Conservation (phyloP, 2,888 invertebrate genomes). For the Pheosia tremula region DNA sequence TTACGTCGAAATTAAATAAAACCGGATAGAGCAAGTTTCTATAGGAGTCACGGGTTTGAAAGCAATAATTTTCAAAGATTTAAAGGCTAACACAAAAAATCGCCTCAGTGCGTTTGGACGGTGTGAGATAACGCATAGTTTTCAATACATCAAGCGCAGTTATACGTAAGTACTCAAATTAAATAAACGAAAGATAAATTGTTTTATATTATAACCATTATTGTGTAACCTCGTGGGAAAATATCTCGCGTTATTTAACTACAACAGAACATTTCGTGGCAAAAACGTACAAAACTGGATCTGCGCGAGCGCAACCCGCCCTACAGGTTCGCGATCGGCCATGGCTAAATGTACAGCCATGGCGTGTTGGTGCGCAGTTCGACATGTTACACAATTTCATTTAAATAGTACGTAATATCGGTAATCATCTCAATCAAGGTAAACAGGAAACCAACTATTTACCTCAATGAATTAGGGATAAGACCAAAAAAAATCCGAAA, state of each 20-base stretch:
- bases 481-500: no score
- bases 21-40: no score
- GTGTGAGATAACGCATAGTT: not conserved
- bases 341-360: constrained; percentile 8
- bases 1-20: no score
- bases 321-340: constrained; percentile 9
- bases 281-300: constrained; percentile 12
- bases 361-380: not conserved
- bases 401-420: not conserved
- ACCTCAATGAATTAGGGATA: no score
- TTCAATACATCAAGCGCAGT: constrained; percentile 1
- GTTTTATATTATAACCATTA: constrained; percentile 20
- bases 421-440: not conserved
- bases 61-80: no score
- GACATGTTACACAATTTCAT: not conserved
- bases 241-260: constrained; percentile 32
- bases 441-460: no score
- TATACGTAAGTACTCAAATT: constrained; percentile 3
- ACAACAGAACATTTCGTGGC: constrained; percentile 38
- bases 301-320: constrained; percentile 6
- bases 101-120: not conserved
- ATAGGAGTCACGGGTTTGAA: no score
- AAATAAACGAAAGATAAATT: constrained; percentile 25
- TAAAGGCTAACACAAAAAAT: no score
- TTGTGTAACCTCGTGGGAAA: constrained; percentile 28